phyloP scores from a whole-genome alignment of 2,113 vertebrate genomes.

The Ranitomeya variabilis region DNA sequence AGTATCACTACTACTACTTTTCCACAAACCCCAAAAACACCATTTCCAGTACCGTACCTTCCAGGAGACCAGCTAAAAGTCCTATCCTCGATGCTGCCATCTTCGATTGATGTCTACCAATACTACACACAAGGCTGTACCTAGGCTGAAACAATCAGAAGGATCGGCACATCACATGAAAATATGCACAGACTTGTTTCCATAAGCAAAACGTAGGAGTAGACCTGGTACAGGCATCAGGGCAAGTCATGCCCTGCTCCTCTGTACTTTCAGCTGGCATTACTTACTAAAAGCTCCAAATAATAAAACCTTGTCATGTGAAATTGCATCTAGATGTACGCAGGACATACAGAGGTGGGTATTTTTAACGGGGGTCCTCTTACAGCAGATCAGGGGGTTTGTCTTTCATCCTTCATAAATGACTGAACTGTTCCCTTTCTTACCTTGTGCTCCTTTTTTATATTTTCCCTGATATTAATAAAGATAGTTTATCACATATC shows the following conservation, averaged over 20 bases:
- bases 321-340: not conserved
- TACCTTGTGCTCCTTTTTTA: not conserved
- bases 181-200: not conserved
- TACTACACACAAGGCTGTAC: not conserved
- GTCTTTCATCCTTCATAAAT: not conserved
- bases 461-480: not conserved
- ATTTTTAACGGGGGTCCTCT: too few relatives aligned
- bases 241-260: not conserved
- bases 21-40: too few relatives aligned
- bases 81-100: not conserved
- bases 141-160: not conserved
- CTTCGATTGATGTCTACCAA: not conserved
- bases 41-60: too few relatives aligned
- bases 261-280: not conserved
- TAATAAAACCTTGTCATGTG: too few relatives aligned
- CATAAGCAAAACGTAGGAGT: not conserved
- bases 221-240: not conserved
- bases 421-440: not conserved
- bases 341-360: not conserved
- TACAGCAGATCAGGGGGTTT: too few relatives aligned
- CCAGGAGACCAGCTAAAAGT: not conserved
- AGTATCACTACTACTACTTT: too few relatives aligned
- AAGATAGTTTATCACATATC: not conserved
- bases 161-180: not conserved
- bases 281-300: not conserved